Percentiles rank a stretch among this genome's conserved stretches.
Conservation (phyloP, 2,113 vertebrate species). For the Butorides virescens region DNA sequence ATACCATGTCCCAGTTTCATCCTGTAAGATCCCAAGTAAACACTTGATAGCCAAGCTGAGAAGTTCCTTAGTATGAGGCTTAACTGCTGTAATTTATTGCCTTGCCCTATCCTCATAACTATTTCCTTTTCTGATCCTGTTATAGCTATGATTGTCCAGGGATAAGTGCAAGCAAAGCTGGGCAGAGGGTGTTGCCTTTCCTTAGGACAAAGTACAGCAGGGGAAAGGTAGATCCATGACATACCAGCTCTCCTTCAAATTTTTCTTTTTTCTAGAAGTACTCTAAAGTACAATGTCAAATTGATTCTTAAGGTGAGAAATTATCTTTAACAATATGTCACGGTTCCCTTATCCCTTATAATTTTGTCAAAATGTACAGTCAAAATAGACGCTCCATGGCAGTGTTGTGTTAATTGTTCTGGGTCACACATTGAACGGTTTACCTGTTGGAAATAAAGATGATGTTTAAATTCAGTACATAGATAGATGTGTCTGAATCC, state of each 20-base stretch:
- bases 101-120: background rate
- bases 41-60: background rate
- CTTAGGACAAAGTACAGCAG: background rate
- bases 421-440: background rate
- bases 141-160: background rate
- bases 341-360: background rate
- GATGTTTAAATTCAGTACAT: background rate
- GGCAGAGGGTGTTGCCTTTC: background rate
- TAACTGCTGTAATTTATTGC: background rate
- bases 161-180: background rate
- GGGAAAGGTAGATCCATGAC: background rate
- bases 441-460: background rate
- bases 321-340: background rate
- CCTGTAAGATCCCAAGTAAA: background rate
- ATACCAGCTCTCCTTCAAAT: background rate
- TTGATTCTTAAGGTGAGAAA: background rate
- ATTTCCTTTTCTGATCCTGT: background rate
- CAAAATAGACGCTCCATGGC: background rate
- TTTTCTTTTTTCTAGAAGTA: background rate
- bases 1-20: background rate
- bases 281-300: background rate
- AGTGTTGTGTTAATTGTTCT: background rate
- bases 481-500: background rate
- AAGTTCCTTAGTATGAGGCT: background rate
- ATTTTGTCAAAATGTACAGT: background rate